A percentile compares a stretch with the other conserved stretches of the same genome.
phyloP scores from a whole-genome alignment of 2,888 invertebrate species.

The Lobophora halterata region DNA sequence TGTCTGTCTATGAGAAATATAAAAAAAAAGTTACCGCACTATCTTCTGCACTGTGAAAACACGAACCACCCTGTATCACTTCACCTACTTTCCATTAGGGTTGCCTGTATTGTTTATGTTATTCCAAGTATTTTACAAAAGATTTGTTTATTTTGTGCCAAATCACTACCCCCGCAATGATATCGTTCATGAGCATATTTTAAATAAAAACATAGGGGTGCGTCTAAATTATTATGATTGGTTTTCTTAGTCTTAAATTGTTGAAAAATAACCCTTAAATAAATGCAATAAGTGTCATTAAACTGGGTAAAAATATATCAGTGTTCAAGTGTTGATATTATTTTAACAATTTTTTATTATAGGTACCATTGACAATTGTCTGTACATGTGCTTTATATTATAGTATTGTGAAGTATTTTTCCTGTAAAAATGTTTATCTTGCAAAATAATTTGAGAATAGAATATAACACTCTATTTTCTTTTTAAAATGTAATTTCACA shows the following conservation, averaged over 20 bases:
- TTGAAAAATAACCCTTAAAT: conserved; percentile 13
- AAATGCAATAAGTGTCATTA: not conserved
- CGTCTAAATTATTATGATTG: conserved; percentile 18
- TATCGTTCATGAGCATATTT: conserved; percentile 65
- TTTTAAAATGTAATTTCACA: too few relatives aligned
- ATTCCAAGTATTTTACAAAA: conserved; percentile 75
- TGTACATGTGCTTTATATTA: too few relatives aligned
- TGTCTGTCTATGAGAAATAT: too few relatives aligned
- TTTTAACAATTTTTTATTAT: too few relatives aligned
- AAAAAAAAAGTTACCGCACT: too few relatives aligned
- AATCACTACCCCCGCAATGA: conserved; percentile 75
- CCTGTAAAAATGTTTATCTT: too few relatives aligned
- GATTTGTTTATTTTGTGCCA: conserved; percentile 76
- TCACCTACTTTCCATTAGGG: conserved; percentile 55
- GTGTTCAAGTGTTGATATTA: too few relatives aligned
- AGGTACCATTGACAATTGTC: too few relatives aligned
- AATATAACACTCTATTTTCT: not conserved
- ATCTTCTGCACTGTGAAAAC: too few relatives aligned
- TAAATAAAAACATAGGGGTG: conserved; percentile 71
- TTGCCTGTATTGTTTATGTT: conserved; percentile 68
- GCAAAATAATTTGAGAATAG: too few relatives aligned
- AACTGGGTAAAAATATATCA: too few relatives aligned
- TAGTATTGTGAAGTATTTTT: too few relatives aligned
- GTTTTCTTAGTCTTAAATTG: not conserved
- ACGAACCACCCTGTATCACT: conserved; percentile 51